phyloP scores from a whole-genome alignment of 2,797 vertebrate species.

The Otolemur crassicaudatus region DNA sequence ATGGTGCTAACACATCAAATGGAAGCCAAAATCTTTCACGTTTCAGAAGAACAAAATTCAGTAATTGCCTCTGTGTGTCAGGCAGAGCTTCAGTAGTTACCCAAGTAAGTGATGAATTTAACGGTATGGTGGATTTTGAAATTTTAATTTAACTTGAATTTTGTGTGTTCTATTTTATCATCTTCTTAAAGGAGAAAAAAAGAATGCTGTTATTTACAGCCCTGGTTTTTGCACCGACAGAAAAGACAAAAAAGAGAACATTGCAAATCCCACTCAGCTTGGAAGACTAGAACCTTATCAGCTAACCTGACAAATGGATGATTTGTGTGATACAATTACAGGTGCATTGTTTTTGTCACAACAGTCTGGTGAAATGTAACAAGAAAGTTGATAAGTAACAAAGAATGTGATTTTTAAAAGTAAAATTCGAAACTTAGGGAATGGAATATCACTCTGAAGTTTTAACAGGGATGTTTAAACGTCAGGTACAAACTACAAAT shows the following conservation, averaged over 20 bases:
- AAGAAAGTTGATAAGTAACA: not conserved
- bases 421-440: conserved; percentile 34
- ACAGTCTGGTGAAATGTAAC: conserved; percentile 62
- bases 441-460: not conserved
- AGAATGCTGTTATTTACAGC: conserved; percentile 48
- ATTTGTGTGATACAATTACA: conserved; percentile 65
- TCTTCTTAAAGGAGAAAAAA: not conserved
- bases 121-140: conserved; percentile 10
- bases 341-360: conserved; percentile 59
- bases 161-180: conserved; percentile 47
- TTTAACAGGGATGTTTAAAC: not conserved
- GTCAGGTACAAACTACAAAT: not conserved
- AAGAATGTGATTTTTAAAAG: conserved; percentile 50
- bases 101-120: not conserved
- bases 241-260: conserved; percentile 63
- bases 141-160: conserved; percentile 60
- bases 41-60: conserved; percentile 35
- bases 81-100: not conserved
- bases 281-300: conserved; percentile 60
- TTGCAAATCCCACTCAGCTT: conserved; percentile 62
- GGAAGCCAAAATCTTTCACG: not conserved
- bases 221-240: conserved; percentile 59
- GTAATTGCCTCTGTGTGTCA: not conserved
- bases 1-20: not conserved
- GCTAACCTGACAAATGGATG: conserved; percentile 57